Percentiles rank a stretch among this genome's conserved stretches.
These are phyloP conservation scores for Cynopterus sphinx DNA, from an alignment of 2,797 vertebrate genomes.

Conservation along the genomic window DNA sequence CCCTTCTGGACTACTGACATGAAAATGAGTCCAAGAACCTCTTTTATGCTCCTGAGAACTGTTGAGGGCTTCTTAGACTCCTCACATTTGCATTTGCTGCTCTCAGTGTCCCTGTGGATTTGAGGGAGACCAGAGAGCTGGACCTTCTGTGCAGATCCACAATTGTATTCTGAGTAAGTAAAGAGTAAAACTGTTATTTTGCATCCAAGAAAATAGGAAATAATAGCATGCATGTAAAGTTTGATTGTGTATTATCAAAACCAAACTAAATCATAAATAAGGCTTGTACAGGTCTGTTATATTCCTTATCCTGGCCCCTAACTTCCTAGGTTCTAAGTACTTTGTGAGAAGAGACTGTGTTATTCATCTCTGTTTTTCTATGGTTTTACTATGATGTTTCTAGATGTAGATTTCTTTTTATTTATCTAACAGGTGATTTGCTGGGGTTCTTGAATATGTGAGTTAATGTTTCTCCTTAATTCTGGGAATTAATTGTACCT, in stretches of 20 bases:
- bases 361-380: neutral
- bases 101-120: neutral
- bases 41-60: neutral
- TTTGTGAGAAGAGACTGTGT: neutral
- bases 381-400: neutral
- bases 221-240: neutral
- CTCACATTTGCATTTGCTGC: neutral
- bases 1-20: neutral
- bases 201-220: neutral
- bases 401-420: neutral
- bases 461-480: neutral
- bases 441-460: neutral
- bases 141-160: neutral
- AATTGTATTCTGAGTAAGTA: neutral
- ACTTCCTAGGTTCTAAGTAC: neutral
- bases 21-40: neutral
- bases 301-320: neutral
- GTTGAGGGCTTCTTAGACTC: neutral
- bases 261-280: neutral
- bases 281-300: neutral
- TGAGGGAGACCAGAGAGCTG: neutral
- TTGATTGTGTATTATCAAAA: neutral
- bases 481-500: neutral
- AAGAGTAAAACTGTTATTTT: neutral
- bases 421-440: neutral